These are phyloP conservation scores for Ptychochromis oligacanthus DNA, from an alignment of 2,113 vertebrate species.

Conservation along the genomic window DNA sequence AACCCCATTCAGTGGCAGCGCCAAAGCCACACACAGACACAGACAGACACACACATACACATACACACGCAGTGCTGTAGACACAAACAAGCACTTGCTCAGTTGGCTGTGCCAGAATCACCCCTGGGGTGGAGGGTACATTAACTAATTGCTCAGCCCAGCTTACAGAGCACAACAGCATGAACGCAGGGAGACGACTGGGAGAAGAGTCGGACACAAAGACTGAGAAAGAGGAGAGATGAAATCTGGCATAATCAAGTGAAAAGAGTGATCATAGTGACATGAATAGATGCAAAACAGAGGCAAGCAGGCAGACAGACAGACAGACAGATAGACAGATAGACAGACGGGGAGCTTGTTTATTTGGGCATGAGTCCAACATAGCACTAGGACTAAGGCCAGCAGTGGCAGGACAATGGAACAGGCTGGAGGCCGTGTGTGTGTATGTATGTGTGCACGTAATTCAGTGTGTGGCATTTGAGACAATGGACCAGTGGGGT, in stretches of 20 bases:
- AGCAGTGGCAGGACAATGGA: conserved; percentile 61
- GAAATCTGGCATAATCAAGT: conserved; percentile 22
- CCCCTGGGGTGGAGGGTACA: conserved; percentile 66
- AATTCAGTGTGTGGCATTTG: conserved; percentile 39
- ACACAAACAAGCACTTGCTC: conserved; percentile 24
- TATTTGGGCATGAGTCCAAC: conserved; percentile 56
- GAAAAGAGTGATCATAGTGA: conserved; percentile 42
- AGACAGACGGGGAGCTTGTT: conserved; percentile 52
- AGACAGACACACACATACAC: conserved; percentile 30
- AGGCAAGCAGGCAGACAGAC: conserved; percentile 10
- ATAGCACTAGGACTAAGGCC: conserved; percentile 56
- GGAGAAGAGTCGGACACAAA: conserved; percentile 26
- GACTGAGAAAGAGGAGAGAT: conserved; percentile 16
- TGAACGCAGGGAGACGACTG: conserved; percentile 22
- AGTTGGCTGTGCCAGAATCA: conserved; percentile 51
- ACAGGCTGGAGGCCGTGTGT: conserved; percentile 46
- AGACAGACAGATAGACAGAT: conserved; percentile 26
- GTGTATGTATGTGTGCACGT: conserved; percentile 31
- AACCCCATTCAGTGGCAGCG: conserved; percentile 34
- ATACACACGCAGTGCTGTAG: neutral
- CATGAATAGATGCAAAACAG: conserved; percentile 31
- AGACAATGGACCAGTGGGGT: conserved; percentile 61
- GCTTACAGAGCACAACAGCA: conserved; percentile 56
- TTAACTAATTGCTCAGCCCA: conserved; percentile 75
- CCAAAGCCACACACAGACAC: conserved; percentile 52